Evolutionary conservation across 2,888 invertebrate genomes (phyloP).

Genomic region (Baccha elongata): DNA sequence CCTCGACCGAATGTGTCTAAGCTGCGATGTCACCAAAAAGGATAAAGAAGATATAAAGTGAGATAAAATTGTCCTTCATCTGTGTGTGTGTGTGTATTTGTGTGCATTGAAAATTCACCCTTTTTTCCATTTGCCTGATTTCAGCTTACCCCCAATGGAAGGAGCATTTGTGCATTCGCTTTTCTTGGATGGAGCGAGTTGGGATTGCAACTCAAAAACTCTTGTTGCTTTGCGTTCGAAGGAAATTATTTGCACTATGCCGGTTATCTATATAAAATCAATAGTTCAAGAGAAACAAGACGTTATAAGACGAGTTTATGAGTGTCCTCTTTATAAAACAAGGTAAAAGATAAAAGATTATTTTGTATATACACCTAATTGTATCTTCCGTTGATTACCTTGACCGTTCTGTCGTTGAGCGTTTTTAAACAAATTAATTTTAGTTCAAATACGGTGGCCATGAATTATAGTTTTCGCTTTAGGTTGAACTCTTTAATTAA

Average conservation of each 20-base stretch:
- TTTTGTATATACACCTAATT: too few species aligned
- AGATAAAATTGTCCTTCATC: conserved; percentile 74
- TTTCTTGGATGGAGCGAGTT: conserved; percentile 96
- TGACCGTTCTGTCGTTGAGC: too few species aligned
- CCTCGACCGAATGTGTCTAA: conserved; percentile 96
- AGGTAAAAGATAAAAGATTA: conserved; percentile 82
- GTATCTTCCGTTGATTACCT: too few species aligned
- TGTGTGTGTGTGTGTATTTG: neutral
- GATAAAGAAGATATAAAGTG: conserved; percentile 92
- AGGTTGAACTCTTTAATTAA: too few species aligned
- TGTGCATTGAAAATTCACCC: neutral
- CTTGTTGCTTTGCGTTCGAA: conserved; percentile 94
- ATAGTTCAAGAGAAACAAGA: conserved; percentile 96
- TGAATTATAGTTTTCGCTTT: too few species aligned
- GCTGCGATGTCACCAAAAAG: conserved; percentile 97
- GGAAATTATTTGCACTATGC: conserved; percentile 95
- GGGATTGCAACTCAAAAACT: conserved; percentile 91
- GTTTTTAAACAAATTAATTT: too few species aligned
- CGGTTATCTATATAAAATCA: conserved; percentile 95
- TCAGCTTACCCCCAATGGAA: conserved; percentile 91
- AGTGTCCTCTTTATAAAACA: conserved; percentile 97
- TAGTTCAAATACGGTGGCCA: too few species aligned
- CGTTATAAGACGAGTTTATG: conserved; percentile 89
- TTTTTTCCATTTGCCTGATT: neutral
- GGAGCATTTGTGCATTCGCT: conserved; percentile 95